Evolutionary conservation across 1,140 invertebrate genomes (phyloP).

Genomic region (Trichoplusia ni): DNA sequence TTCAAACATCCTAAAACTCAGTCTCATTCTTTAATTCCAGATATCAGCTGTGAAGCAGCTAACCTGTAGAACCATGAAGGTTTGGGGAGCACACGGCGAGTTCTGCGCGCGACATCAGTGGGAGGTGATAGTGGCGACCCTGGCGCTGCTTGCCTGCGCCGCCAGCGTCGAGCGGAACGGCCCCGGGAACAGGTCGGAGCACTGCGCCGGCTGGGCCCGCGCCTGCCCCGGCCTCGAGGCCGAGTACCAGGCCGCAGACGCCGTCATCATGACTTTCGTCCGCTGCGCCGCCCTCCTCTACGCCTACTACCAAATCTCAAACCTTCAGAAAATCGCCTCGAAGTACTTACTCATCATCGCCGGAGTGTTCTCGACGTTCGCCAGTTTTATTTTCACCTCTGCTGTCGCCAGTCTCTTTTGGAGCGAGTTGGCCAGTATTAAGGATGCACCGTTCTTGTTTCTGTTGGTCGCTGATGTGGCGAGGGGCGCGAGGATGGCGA

Average conservation of each 20-base stretch:
- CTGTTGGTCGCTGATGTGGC: slow-evolving; percentile 95
- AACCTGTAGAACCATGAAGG: slow-evolving; percentile 67
- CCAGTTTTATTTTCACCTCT: slow-evolving; percentile 73
- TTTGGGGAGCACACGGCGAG: slow-evolving; percentile 92
- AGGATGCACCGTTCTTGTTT: slow-evolving; percentile 96
- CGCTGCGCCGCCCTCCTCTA: slow-evolving; percentile 94
- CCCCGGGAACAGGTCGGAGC: slow-evolving; percentile 52
- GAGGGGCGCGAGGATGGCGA: slow-evolving; percentile 93
- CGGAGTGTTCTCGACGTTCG: slow-evolving; percentile 72
- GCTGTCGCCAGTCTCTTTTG: slow-evolving; percentile 70
- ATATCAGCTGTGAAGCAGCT: slow-evolving; percentile 44
- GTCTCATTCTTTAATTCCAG: slow-evolving; percentile 33
- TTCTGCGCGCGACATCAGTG: slow-evolving; percentile 96
- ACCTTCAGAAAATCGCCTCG: slow-evolving; percentile 93
- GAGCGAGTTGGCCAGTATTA: slow-evolving; percentile 80
- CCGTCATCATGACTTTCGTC: slow-evolving; percentile 95
- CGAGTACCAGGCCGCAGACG: slow-evolving; percentile 91
- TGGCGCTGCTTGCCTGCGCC: slow-evolving; percentile 93
- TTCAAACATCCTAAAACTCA: no score
- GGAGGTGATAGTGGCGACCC: slow-evolving; percentile 95
- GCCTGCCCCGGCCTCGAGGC: slow-evolving; percentile 83
- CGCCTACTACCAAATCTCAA: slow-evolving; percentile 96
- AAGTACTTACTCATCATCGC: slow-evolving; percentile 90
- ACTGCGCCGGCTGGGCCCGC: slow-evolving; percentile 82
- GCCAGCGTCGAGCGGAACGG: slow-evolving; percentile 88